phyloP scores from a whole-genome alignment of 2,113 vertebrate species.

The Psophia crepitans region DNA sequence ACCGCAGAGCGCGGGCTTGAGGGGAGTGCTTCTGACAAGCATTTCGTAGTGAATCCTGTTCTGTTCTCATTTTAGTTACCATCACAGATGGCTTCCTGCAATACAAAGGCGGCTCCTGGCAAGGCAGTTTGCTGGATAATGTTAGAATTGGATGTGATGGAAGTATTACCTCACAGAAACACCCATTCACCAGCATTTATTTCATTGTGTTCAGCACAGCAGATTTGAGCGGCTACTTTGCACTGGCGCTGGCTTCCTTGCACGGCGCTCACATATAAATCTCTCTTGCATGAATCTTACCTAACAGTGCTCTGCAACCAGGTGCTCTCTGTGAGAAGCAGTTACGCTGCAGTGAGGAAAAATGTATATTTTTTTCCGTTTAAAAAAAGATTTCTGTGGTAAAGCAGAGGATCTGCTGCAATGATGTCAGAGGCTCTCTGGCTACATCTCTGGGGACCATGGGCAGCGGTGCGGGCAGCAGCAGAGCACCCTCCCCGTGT shows the following conservation, averaged over 20 bases:
- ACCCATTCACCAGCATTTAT: background rate
- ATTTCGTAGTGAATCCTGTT: background rate
- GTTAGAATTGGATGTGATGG: background rate
- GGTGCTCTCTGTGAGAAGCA: background rate
- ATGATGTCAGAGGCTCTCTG: background rate
- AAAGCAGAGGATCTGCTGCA: background rate
- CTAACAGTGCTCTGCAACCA: background rate
- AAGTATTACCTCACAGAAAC: background rate
- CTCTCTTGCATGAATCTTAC: background rate
- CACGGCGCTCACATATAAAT: background rate
- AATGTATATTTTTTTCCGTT: background rate
- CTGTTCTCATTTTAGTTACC: background rate
- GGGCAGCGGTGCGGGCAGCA: background rate
- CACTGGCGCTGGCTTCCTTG: background rate
- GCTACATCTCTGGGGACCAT: background rate
- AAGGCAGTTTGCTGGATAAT: background rate
- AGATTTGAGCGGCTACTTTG: background rate
- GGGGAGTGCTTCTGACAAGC: background rate
- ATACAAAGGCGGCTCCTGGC: conserved; percentile 5
- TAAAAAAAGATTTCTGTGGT: fast-evolving
- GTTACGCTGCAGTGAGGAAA: background rate
- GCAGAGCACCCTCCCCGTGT: background rate
- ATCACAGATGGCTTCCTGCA: conserved; percentile 26
- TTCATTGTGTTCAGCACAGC: background rate
- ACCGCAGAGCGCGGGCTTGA: fast-evolving